phyloP scores from a whole-genome alignment of 1,140 invertebrate genomes.

The Caenorhabditis elegans region WBcel235 BX284602.5:6903001-6903500 shows the following conservation, averaged over 20 bases:
- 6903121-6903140: slow-evolving; percentile 30
- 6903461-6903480: too few species aligned
- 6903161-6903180: slow-evolving; percentile 33
- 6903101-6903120: slow-evolving; percentile 47
- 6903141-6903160: slow-evolving; percentile 36
- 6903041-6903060: slow-evolving; percentile 1
- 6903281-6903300: slow-evolving; percentile 42
- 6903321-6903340: slow-evolving; percentile 36
- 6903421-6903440: too few species aligned
- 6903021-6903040: slow-evolving; percentile 19
- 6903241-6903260: slow-evolving; percentile 41
- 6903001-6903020: neutral
- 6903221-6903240: neutral
- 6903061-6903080: slow-evolving; percentile 28
- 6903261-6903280: slow-evolving; percentile 47
- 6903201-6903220: too few species aligned
- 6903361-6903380: too few species aligned
- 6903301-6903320: slow-evolving; percentile 42
- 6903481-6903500: too few species aligned
- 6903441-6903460: too few species aligned
- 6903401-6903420: too few species aligned
- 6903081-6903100: slow-evolving; percentile 38
- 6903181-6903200: slow-evolving; percentile 35
- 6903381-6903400: too few species aligned
- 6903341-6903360: neutral